These are phyloP conservation scores for Cynodonichthys magdalenae DNA, from an alignment of 2,797 vertebrate genomes.

Conservation along the genomic window DNA sequence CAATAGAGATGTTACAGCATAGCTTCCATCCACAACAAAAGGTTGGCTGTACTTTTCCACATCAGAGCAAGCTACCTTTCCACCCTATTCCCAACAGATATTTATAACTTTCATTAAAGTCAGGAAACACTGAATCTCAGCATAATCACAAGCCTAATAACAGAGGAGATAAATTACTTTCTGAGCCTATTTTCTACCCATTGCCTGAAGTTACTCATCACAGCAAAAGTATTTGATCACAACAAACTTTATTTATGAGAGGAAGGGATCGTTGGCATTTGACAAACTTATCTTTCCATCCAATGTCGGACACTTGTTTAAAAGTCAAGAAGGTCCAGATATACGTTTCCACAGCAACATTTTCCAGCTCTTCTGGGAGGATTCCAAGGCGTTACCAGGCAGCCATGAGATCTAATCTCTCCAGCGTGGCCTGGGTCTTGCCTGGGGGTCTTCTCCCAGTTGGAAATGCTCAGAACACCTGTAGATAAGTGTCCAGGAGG, in stretches of 20 bases:
- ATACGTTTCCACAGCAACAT: too few species aligned
- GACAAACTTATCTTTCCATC: too few species aligned
- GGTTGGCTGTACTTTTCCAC: conserved; percentile 43
- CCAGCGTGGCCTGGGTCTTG: too few species aligned
- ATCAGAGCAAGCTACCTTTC: conserved; percentile 36
- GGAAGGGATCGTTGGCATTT: background rate
- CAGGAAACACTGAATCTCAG: conserved; percentile 26
- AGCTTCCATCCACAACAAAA: conserved; percentile 54
- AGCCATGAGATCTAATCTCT: too few species aligned
- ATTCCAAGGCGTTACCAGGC: too few species aligned
- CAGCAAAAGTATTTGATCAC: conserved; percentile 18
- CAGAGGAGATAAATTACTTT: conserved; percentile 23
- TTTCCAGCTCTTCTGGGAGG: too few species aligned
- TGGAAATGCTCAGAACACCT: too few species aligned
- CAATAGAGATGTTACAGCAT: conserved; percentile 47
- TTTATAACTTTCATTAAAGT: conserved; percentile 54
- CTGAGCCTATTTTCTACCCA: conserved; percentile 11
- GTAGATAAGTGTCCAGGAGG: too few species aligned
- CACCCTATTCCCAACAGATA: conserved; percentile 41
- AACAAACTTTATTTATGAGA: conserved; percentile 24
- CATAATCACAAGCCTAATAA: conserved; percentile 32
- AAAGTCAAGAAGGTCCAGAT: too few species aligned
- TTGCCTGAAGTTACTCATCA: conserved; percentile 21
- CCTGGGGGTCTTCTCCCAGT: too few species aligned
- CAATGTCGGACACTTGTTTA: too few species aligned